phyloP scores from a whole-genome alignment of 2,888 invertebrate species.

The Pristionchus maxplancki region DNA sequence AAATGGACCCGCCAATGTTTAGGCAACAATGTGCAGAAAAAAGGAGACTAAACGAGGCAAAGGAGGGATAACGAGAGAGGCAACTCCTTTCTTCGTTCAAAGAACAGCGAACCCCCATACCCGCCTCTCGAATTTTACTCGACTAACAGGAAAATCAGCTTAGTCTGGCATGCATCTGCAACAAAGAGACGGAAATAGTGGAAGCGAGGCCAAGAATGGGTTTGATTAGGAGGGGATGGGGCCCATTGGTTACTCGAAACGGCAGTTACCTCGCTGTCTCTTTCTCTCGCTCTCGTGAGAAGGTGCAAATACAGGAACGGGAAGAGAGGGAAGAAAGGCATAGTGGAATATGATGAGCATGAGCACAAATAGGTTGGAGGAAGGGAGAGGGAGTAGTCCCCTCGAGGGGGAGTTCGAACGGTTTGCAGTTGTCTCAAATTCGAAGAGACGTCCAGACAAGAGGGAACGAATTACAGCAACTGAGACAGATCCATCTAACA shows the following conservation, averaged over 20 bases:
- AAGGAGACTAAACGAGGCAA: background rate
- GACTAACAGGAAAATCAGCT: background rate
- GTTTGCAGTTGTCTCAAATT: background rate
- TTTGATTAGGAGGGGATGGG: background rate
- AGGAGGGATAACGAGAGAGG: constrained; percentile 5
- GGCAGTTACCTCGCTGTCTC: constrained; percentile 3
- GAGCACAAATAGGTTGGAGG: constrained; percentile 37
- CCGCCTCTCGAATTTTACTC: background rate
- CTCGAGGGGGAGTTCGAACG: constrained; percentile 25
- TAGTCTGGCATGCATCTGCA: background rate
- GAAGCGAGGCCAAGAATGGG: background rate
- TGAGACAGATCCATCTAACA: background rate
- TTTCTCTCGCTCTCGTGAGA: background rate
- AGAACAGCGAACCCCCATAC: background rate
- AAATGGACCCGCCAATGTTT: constrained; percentile 15
- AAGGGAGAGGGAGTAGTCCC: background rate
- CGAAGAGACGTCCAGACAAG: background rate
- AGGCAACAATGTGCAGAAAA: constrained; percentile 16
- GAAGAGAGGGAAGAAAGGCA: constrained; percentile 33
- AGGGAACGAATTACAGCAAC: background rate
- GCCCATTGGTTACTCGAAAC: constrained; percentile 12
- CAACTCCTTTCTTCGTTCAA: background rate
- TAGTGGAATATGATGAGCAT: constrained; percentile 47
- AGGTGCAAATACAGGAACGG: constrained; percentile 44
- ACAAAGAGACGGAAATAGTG: constrained; percentile 40